Percentiles rank a stretch among this genome's conserved stretches.
These are phyloP conservation scores for Dolichomitus sp. DNA, from an alignment of 2,888 invertebrate genomes.

Conservation along the genomic window DNA sequence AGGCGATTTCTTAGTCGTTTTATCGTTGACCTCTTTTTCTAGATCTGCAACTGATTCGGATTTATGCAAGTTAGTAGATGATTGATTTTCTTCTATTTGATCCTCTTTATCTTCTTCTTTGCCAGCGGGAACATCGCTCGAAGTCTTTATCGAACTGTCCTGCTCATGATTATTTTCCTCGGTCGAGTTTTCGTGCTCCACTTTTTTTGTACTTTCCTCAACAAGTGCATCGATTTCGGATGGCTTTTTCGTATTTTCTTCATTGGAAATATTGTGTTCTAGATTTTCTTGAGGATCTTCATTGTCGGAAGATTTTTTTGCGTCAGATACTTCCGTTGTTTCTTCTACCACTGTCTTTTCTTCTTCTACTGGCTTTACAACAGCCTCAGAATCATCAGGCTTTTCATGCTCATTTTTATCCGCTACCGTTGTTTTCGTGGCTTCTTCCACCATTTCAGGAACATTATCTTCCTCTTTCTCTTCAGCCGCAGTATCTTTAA, in stretches of 20 bases:
- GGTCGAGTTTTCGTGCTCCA: not conserved
- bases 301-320: not conserved
- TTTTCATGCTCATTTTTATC: not conserved
- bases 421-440: constrained; percentile 22
- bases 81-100: not conserved
- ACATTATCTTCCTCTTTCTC: not conserved
- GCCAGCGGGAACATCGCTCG: not conserved
- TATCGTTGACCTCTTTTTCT: not conserved
- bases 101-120: constrained; percentile 4
- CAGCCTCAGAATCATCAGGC: not conserved
- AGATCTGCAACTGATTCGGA: not conserved
- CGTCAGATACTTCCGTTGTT: not conserved
- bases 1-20: not conserved
- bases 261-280: constrained; percentile 5
- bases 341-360: not conserved
- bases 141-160: not conserved
- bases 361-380: constrained; percentile 1
- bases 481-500: not conserved
- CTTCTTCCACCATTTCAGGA: not conserved
- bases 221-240: not conserved
- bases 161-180: not conserved
- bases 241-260: not conserved
- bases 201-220: not conserved
- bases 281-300: not conserved
- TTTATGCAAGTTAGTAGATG: not conserved